Evolutionary conservation across 2,888 invertebrate species (phyloP).

Genomic region (Frankliniella fusca): DNA sequence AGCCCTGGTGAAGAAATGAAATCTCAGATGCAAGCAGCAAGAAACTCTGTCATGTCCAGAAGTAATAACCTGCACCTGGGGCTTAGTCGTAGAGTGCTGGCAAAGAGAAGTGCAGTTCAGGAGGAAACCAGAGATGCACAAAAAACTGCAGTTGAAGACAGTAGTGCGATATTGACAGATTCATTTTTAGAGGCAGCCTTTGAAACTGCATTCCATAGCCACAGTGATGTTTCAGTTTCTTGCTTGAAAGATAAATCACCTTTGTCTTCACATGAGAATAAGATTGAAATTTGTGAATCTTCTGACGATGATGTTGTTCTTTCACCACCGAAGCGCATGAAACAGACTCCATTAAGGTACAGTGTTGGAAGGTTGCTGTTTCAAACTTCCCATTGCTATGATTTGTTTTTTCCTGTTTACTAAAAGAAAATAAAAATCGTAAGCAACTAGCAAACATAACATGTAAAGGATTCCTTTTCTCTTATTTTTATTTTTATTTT

Average conservation of each 20-base stretch:
- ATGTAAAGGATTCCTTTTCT: not conserved
- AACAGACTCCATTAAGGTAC: not conserved
- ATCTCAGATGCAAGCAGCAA: not conserved
- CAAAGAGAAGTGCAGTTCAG: not conserved
- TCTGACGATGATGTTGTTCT: not conserved
- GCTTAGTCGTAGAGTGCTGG: not conserved
- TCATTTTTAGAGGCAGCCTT: conserved; percentile 39
- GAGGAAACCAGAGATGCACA: not conserved
- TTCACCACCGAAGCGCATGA: not conserved
- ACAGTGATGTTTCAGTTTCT: not conserved
- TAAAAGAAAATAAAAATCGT: not conserved
- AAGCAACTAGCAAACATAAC: not conserved
- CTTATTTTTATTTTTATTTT: too few species aligned
- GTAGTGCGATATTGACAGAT: conserved; percentile 35
- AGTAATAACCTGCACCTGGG: not conserved
- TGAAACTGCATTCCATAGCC: conserved; percentile 31
- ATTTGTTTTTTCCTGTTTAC: too few species aligned
- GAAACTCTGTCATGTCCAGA: not conserved
- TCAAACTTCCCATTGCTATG: too few species aligned
- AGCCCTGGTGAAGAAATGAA: not conserved
- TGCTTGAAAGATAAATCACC: not conserved
- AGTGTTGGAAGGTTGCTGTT: not conserved
- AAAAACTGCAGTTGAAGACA: not conserved
- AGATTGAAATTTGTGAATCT: not conserved
- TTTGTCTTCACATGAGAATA: not conserved